Percentiles rank a stretch among this genome's conserved stretches.
These are phyloP conservation scores for Caenorhabditis brenneri DNA, from an alignment of 1,140 invertebrate species.

Conservation along the genomic window DNA sequence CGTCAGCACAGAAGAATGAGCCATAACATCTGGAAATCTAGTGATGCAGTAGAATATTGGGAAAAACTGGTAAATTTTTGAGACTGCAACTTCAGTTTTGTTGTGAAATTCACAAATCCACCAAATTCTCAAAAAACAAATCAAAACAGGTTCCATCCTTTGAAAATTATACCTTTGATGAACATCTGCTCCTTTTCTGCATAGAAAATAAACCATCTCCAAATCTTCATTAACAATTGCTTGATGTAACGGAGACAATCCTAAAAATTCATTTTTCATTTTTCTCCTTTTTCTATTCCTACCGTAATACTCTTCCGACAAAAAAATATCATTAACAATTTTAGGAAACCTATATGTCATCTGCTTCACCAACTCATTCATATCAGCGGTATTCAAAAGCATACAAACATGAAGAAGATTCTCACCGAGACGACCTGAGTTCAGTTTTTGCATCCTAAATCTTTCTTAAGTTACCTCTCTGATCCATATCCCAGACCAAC, in stretches of 20 bases:
- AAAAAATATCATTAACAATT: slow-evolving; percentile 92
- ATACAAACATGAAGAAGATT: slow-evolving; percentile 91
- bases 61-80: too few species aligned
- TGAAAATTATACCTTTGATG: slow-evolving; percentile 77
- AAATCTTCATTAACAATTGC: slow-evolving; percentile 97
- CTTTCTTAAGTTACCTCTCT: slow-evolving; percentile 74
- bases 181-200: slow-evolving; percentile 86
- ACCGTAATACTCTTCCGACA: slow-evolving; percentile 96
- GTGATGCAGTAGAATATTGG: too few species aligned
- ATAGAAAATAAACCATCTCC: slow-evolving; percentile 90
- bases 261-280: neutral
- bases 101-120: too few species aligned
- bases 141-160: neutral
- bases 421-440: slow-evolving; percentile 86
- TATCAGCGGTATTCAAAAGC: slow-evolving; percentile 85
- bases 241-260: slow-evolving; percentile 79
- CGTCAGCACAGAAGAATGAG: slow-evolving; percentile 93
- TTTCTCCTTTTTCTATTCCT: slow-evolving; percentile 58
- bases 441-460: neutral
- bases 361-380: slow-evolving; percentile 89
- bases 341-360: slow-evolving; percentile 89
- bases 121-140: too few species aligned
- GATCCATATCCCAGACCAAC: slow-evolving; percentile 87
- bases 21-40: slow-evolving; percentile 77
- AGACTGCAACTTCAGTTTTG: too few species aligned